Conservation (phyloP, 2,888 invertebrate species). For the Protophormia terraenovae region DNA sequence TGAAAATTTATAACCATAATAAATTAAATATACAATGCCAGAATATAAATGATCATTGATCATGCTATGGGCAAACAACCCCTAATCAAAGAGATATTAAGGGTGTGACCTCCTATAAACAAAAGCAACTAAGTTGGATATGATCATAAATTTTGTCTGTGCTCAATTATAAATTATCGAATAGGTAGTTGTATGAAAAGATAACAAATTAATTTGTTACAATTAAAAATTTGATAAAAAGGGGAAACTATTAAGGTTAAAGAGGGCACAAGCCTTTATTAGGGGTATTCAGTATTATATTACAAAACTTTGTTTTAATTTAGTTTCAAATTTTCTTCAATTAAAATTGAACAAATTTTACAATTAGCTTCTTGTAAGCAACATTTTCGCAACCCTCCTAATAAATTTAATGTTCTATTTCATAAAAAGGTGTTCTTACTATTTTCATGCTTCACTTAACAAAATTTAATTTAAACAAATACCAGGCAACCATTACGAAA, state of each 20-base stretch:
- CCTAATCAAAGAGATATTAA: not conserved
- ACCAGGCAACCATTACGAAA: not conserved
- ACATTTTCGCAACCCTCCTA: too few relatives aligned
- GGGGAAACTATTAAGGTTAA: too few relatives aligned
- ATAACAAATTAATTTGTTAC: not conserved
- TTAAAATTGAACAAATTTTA: too few relatives aligned
- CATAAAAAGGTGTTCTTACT: too few relatives aligned
- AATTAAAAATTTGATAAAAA: not conserved
- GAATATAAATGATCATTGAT: not conserved
- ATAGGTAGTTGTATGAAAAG: not conserved
- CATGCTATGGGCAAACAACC: not conserved
- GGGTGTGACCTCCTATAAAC: not conserved
- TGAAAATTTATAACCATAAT: constrained; percentile 43
- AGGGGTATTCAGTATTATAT: not conserved
- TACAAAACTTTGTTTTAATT: too few relatives aligned
- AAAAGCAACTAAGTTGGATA: not conserved
- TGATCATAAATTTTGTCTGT: not conserved
- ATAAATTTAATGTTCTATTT: too few relatives aligned
- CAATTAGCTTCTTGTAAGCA: too few relatives aligned
- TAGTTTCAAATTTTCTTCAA: too few relatives aligned
- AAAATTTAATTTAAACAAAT: not conserved
- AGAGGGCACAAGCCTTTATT: not conserved
- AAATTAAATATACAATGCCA: constrained; percentile 9
- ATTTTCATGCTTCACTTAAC: too few relatives aligned
- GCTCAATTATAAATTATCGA: not conserved